A percentile compares a stretch with the other conserved stretches of the same genome.
Conservation (phyloP, 1,140 invertebrate genomes). For the Brachionus rotundiformis region DNA sequence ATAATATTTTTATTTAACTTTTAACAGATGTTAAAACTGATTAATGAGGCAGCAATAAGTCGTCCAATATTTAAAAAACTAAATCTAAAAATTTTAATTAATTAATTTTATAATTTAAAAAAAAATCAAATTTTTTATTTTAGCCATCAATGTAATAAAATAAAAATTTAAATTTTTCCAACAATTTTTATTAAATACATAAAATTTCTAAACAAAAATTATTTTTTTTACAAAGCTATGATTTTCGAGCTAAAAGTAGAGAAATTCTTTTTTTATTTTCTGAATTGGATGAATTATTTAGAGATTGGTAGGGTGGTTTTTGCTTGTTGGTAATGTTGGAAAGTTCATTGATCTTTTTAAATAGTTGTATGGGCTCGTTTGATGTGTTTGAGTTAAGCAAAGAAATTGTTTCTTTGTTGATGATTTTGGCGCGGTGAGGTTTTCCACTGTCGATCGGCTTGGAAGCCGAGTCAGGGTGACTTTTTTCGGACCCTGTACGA, state of each 20-base stretch:
- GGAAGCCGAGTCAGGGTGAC: slow-evolving; percentile 8
- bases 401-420: neutral
- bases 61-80: no score
- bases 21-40: no score
- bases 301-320: neutral
- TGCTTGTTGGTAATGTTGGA: slow-evolving; percentile 27
- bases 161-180: no score
- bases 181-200: no score
- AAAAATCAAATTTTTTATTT: no score
- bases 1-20: no score
- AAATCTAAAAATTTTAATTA: no score
- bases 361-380: slow-evolving; percentile 34
- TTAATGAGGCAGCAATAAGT: no score
- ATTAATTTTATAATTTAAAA: no score
- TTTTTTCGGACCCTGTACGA: slow-evolving; percentile 32
- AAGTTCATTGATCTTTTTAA: slow-evolving; percentile 37
- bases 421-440: neutral
- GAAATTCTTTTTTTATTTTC: slow-evolving; percentile 42
- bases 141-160: no score
- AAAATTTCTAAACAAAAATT: neutral
- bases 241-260: slow-evolving; percentile 12
- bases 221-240: neutral
- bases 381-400: slow-evolving; percentile 5
- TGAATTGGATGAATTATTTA: neutral
- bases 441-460: neutral